phyloP scores from a whole-genome alignment of 1,140 invertebrate species.

The Plutomurus gul region DNA sequence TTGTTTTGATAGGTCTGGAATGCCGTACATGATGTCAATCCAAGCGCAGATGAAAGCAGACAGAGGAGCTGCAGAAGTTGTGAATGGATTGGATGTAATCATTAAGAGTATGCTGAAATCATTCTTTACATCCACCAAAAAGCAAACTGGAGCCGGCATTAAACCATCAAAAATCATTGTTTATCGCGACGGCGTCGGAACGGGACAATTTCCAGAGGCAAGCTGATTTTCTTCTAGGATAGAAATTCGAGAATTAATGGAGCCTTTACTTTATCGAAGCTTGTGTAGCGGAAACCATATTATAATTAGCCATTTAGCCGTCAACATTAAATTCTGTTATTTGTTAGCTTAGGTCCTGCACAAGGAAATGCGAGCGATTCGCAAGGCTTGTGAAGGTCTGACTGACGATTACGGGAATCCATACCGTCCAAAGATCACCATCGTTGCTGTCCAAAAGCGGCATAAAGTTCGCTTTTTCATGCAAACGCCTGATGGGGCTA shows the following conservation, averaged over 20 bases:
- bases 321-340: not conserved
- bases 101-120: slow-evolving; percentile 52
- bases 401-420: slow-evolving; percentile 59
- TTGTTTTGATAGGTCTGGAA: not conserved
- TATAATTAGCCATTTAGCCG: too few species aligned
- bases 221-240: not conserved
- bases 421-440: slow-evolving; percentile 64
- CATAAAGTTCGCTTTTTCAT: slow-evolving; percentile 64
- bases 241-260: not conserved
- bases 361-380: slow-evolving; percentile 69
- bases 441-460: slow-evolving; percentile 59
- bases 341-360: slow-evolving; percentile 56
- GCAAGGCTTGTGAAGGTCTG: slow-evolving; percentile 64
- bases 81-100: slow-evolving; percentile 53
- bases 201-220: slow-evolving; percentile 59
- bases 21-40: slow-evolving; percentile 50
- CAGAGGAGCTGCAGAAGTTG: slow-evolving; percentile 49
- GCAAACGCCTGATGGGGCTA: slow-evolving; percentile 67
- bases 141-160: not conserved
- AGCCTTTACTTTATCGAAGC: too few species aligned
- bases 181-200: slow-evolving; percentile 60
- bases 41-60: slow-evolving; percentile 35
- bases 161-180: slow-evolving; percentile 58
- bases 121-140: slow-evolving; percentile 48
- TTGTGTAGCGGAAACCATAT: too few species aligned